A percentile compares a stretch with the other conserved stretches of the same genome.
These are phyloP conservation scores for Alces alces DNA, from an alignment of 2,113 vertebrate genomes.

Conservation along the genomic window DNA sequence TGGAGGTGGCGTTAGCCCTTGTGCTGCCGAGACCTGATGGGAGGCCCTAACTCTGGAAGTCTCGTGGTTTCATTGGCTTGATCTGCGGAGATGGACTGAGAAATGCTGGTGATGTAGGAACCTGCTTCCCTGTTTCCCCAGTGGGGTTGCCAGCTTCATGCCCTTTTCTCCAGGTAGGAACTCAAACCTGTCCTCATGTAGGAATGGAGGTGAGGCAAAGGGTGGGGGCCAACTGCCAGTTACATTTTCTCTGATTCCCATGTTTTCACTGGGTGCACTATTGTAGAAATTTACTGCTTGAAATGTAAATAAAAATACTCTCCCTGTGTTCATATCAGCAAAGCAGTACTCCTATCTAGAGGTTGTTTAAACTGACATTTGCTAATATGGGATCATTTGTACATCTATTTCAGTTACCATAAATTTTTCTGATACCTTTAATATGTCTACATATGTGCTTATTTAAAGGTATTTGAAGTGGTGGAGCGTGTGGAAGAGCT, in stretches of 20 bases:
- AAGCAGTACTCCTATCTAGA: not conserved
- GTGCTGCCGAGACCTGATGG: not conserved
- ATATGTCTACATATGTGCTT: not conserved
- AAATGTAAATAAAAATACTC: not conserved
- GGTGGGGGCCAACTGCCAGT: not conserved
- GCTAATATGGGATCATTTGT: not conserved
- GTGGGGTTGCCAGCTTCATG: no score
- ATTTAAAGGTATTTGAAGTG: constrained; percentile 97
- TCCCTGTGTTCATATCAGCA: not conserved
- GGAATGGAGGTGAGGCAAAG: not conserved
- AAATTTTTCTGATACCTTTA: not conserved
- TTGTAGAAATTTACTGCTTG: not conserved
- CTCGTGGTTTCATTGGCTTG: not conserved
- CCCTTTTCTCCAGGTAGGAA: not conserved
- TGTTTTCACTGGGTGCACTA: not conserved
- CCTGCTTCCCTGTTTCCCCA: not conserved
- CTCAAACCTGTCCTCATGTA: not conserved
- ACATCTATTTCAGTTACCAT: not conserved
- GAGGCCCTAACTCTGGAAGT: not conserved
- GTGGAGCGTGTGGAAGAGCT: constrained; percentile 98
- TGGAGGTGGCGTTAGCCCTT: not conserved
- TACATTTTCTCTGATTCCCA: not conserved
- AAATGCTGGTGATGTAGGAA: not conserved
- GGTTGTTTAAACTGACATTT: not conserved
- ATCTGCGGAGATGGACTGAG: not conserved